phyloP scores from a whole-genome alignment of 2,113 vertebrate genomes.

The Cynoglossus semilaevis region DNA sequence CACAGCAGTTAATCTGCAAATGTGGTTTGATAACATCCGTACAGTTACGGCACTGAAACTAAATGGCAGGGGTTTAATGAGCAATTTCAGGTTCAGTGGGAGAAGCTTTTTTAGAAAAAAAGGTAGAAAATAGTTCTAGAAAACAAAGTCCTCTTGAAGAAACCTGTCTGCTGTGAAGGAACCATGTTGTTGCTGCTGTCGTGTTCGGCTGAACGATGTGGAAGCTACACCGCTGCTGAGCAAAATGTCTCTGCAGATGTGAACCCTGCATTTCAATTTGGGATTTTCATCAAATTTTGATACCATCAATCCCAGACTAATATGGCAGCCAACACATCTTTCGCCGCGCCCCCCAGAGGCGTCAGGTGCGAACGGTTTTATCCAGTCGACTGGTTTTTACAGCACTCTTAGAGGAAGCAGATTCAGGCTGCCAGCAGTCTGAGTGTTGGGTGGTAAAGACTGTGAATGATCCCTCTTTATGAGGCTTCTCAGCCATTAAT shows the following conservation, averaged over 20 bases:
- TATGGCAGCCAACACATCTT: not conserved
- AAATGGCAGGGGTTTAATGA: too few relatives aligned
- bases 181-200: not conserved
- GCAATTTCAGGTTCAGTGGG: too few relatives aligned
- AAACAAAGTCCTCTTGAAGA: not conserved
- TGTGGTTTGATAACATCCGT: too few relatives aligned
- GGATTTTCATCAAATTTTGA: not conserved
- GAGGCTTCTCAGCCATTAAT: constrained; percentile 45
- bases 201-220: not conserved
- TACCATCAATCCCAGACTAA: not conserved
- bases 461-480: constrained; percentile 25
- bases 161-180: not conserved
- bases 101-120: too few relatives aligned
- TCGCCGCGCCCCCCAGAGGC: not conserved
- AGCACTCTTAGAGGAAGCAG: constrained; percentile 3
- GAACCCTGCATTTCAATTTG: not conserved
- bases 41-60: too few relatives aligned
- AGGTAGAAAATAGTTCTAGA: too few relatives aligned
- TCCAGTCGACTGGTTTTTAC: constrained; percentile 1
- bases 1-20: too few relatives aligned
- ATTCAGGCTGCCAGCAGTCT: constrained; percentile 17
- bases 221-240: not conserved
- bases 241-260: not conserved
- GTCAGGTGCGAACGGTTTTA: not conserved
- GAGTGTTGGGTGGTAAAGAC: constrained; percentile 15